Evolutionary conservation across 2,113 vertebrate genomes (phyloP).

Genomic region (Thermophis baileyi): DNA sequence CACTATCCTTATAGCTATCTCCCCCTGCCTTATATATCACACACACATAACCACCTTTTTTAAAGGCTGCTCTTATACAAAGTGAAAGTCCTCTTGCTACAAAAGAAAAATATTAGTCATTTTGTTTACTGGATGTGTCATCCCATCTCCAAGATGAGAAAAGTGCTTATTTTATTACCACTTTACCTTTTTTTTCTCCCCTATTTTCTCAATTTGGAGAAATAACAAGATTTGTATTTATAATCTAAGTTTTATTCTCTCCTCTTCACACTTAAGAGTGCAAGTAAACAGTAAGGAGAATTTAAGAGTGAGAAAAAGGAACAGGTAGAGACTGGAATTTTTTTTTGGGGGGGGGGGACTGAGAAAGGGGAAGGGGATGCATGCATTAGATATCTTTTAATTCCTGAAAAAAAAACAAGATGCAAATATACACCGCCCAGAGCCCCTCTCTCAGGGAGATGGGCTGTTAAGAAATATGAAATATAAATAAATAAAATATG

Average conservation of each 20-base stretch:
- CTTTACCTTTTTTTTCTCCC: neutral
- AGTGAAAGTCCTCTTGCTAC: neutral
- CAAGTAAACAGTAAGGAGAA: neutral
- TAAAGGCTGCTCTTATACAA: neutral
- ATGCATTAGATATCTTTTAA: neutral
- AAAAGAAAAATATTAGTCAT: slow-evolving; percentile 16
- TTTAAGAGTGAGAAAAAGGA: neutral
- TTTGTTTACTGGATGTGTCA: slow-evolving; percentile 5
- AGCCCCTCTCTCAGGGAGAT: neutral
- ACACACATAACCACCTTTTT: neutral
- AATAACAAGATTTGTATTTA: slow-evolving; percentile 23
- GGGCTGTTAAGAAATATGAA: neutral
- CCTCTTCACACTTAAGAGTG: neutral
- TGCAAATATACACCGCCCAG: neutral
- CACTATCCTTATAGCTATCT: neutral
- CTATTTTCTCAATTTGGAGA: slow-evolving; percentile 9
- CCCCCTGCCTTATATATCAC: neutral
- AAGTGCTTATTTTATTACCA: neutral
- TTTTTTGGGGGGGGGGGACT: neutral
- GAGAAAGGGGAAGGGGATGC: neutral
- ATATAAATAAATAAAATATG: neutral
- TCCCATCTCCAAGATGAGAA: slow-evolving; percentile 1
- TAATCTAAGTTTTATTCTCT: slow-evolving; percentile 18
- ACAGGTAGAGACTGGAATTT: neutral
- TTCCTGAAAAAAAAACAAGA: neutral